Base-by-base conservation (phyloP, 2,113 vertebrate species). In the Esox niger region DNA sequence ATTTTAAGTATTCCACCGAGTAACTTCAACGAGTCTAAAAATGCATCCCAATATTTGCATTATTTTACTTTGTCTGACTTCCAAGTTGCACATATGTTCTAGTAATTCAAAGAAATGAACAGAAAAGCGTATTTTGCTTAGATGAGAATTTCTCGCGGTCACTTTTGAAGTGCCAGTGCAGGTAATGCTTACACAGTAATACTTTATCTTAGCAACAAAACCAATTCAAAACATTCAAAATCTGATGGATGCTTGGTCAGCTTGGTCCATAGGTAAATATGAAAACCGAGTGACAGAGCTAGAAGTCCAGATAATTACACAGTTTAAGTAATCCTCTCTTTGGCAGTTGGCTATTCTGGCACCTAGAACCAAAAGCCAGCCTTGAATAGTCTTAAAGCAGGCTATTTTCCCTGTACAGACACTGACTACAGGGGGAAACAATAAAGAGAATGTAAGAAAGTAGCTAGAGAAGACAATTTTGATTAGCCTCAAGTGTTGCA, bases 311-410 rank as follows among this genome's bases (percentile, higher is more conserved):
- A 61, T 54, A 59, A 21, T 55, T 54, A 31, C 54, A 65, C 27
- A 54, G 55, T n/a, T 30, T 6, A 21, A 6, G 38, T 43, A 52
- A 52, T 52, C 47, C 47, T 21, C 38, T 49, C 57, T 33, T 43
- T 75, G 67, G 67, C 43, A 56, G 25, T 27, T 15, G 4, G 61
- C 56, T 66, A n/a, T 5, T 64, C 60, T 69, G 61, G 66, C 38
- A 52, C 32, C 10, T 23, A 49, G 35, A 17, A n/a, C 26, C 25
- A 15, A 60, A 43, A 47, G 11, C 55, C 15, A 6, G 62, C 26
- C 62, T 63, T 70, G 67, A 47, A 61, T 26, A 60, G 56, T 31
- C 57, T 59, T 2, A 30, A n/a, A 59, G 57, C 31, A 27, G 31
- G 57, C 57, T 3, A 15, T 59, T 26, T 31, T 0, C 17, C 56